These are phyloP conservation scores for Rotaria sp. DNA, from an alignment of 2,888 invertebrate genomes.

Conservation along the genomic window DNA sequence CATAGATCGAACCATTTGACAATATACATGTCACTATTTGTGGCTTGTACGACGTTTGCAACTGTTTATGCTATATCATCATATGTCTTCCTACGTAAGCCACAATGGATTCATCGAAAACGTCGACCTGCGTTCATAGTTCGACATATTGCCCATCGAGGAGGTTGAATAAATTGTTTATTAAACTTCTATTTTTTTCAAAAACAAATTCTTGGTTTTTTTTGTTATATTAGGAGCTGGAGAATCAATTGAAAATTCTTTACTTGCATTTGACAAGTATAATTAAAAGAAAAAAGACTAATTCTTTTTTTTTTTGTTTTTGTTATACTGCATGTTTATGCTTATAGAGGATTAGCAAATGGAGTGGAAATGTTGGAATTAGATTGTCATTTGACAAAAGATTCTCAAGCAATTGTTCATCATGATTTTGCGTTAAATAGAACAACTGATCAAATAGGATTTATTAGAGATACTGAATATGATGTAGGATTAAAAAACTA, in stretches of 20 bases:
- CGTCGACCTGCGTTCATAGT: not conserved
- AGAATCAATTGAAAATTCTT: slow-evolving; percentile 64
- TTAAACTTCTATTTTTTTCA: not conserved
- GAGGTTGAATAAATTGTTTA: not conserved
- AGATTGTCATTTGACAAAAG: slow-evolving; percentile 64
- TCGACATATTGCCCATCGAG: slow-evolving; percentile 16
- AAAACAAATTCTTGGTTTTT: not conserved
- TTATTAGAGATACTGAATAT: slow-evolving; percentile 60
- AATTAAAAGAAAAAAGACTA: slow-evolving; percentile 42
- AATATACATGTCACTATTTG: not conserved
- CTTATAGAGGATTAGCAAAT: slow-evolving; percentile 55
- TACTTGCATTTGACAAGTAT: slow-evolving; percentile 63
- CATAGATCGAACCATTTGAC: not conserved
- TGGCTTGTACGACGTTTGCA: not conserved
- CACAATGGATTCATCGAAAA: not conserved
- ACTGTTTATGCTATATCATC: not conserved
- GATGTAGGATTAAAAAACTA: slow-evolving; percentile 45
- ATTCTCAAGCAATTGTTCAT: slow-evolving; percentile 63
- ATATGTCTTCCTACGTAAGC: not conserved
- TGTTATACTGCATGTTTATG: not conserved
- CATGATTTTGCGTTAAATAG: slow-evolving; percentile 62
- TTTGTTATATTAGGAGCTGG: slow-evolving; percentile 59
- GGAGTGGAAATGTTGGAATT: slow-evolving; percentile 66
- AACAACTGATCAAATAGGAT: slow-evolving; percentile 58
- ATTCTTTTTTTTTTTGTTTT: too few species aligned